Conservation (phyloP, 2,113 vertebrate species). For the Chloebia gouldiae region DNA sequence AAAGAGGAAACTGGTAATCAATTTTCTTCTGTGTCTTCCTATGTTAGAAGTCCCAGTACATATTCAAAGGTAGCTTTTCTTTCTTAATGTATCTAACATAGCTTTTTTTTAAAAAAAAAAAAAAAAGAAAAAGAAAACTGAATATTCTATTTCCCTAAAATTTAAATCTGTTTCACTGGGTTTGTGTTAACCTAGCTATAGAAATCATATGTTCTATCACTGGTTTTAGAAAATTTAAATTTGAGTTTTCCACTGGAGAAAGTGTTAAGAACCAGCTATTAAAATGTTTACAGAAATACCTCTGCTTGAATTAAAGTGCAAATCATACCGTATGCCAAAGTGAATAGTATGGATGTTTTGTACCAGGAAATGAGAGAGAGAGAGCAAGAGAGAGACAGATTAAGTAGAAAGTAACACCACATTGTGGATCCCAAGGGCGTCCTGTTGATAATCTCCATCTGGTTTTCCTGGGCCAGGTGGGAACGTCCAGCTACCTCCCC, state of each 20-base stretch:
- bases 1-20: background rate
- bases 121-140: background rate
- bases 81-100: background rate
- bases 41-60: background rate
- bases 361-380: background rate
- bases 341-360: background rate
- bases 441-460: background rate
- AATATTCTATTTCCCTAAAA: background rate
- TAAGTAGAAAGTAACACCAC: background rate
- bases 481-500: background rate
- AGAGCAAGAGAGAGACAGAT: background rate
- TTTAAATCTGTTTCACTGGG: background rate
- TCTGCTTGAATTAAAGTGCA: background rate
- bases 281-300: background rate
- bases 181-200: background rate
- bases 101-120: background rate
- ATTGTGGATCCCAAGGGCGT: fast-evolving
- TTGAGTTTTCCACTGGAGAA: background rate
- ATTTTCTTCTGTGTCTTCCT: background rate
- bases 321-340: background rate
- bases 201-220: background rate
- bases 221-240: background rate
- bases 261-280: background rate
- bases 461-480: background rate
- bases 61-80: background rate